Evolutionary conservation across 2,888 invertebrate genomes (phyloP).

Genomic region (Cantharis rufa): DNA sequence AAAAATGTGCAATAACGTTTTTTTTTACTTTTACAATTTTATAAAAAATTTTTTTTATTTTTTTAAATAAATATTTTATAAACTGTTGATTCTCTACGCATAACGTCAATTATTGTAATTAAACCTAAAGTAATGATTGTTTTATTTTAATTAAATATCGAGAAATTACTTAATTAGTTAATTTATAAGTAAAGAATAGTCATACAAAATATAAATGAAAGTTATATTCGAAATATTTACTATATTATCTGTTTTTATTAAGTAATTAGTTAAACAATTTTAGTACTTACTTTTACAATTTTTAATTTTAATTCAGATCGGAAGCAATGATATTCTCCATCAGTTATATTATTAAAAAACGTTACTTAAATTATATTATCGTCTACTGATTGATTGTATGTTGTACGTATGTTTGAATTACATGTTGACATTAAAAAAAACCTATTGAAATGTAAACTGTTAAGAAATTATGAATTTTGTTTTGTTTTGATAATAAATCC

Average conservation of each 20-base stretch:
- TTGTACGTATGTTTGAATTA: slow-evolving; percentile 18
- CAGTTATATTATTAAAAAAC: slow-evolving; percentile 17
- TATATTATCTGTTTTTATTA: slow-evolving; percentile 21
- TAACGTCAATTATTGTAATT: neutral
- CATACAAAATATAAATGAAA: slow-evolving; percentile 17
- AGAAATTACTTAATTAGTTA: slow-evolving; percentile 12
- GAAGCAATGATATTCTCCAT: slow-evolving; percentile 24
- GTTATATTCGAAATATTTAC: slow-evolving; percentile 24
- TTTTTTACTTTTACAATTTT: slow-evolving; percentile 2
- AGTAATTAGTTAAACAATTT: slow-evolving; percentile 15
- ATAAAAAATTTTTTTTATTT: slow-evolving; percentile 3
- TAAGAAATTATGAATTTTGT: slow-evolving; percentile 26
- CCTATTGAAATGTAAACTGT: slow-evolving; percentile 19
- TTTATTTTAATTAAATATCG: neutral
- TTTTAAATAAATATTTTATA: neutral
- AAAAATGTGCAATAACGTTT: slow-evolving; percentile 19
- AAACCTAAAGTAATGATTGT: neutral
- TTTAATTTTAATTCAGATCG: slow-evolving; percentile 20
- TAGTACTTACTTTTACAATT: slow-evolving; percentile 25
- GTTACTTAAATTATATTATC: slow-evolving; percentile 23
- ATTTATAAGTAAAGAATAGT: slow-evolving; percentile 13
- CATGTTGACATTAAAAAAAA: slow-evolving; percentile 17
- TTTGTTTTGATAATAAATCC: slow-evolving; percentile 30
- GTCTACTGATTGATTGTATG: slow-evolving; percentile 19
- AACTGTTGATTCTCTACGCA: neutral